Base-by-base conservation (phyloP, 2,113 vertebrate genomes). In the Periophthalmus modestus region DNA sequence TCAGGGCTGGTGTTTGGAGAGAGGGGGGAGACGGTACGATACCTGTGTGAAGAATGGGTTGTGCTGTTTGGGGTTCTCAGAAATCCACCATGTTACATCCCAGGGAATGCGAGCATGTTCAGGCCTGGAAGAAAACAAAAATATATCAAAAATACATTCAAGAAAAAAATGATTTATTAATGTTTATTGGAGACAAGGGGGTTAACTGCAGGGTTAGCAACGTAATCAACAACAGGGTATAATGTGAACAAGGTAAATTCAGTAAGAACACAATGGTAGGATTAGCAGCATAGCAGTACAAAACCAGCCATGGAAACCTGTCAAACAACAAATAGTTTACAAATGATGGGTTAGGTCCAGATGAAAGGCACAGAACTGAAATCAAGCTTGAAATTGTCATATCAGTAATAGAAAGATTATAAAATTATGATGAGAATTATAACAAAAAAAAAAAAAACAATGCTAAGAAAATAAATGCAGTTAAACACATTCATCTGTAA, bases 11-110 rank as follows among this genome's bases (percentile, higher is more conserved):
- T 46, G 19, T 21, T 12, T 47, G 34, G 36, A 72, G 33, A 48
- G 69, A 28, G 73, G 11, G 21, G 19, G 48, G 28, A 72, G 28
- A 6, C 68, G 79, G 50, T 24, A 73, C 77, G 63, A 54, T 92
- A 92, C 91, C 89, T 91, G 34, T 4, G 18, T 0, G 65, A 19
- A 69, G 81, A 68, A 72, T 43, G 50, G 3, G 46, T 7, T 21
- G 72, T 75, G 78, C 74, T 12, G 24, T 72, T 52, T 46, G 70
- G 58, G 79, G 68, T 85, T 78, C 82, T 87, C 82, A 77, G 65
- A 79, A 81, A 82, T 86, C 84, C 86, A 43, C 73, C 9, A 2
- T 71, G 67, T 91, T 89, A 91, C 89, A 89, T 89, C 73, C 85
- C 89, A 78, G 78, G 80, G 77, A 75, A 66, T 71, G 58, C 79